Conservation (phyloP, 1,140 invertebrate genomes). For the Anoplolepis gracilipes region DNA sequence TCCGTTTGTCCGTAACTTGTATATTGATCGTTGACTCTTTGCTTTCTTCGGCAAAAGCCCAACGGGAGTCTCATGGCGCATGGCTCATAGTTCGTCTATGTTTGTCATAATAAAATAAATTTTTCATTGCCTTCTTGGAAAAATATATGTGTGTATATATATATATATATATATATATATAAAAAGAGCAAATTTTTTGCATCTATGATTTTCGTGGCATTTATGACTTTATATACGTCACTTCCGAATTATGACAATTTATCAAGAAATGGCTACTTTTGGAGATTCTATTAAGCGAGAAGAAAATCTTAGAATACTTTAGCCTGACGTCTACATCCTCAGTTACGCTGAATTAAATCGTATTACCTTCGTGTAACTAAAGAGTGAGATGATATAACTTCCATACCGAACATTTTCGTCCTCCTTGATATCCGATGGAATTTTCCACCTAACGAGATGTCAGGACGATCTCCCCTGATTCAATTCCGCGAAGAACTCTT, state of each 20-base stretch:
- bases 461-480: conserved; percentile 67
- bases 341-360: conserved; percentile 60
- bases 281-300: conserved; percentile 18
- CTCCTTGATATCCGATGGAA: conserved; percentile 70
- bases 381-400: conserved; percentile 61
- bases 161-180: not conserved
- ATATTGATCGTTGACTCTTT: conserved; percentile 51
- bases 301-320: conserved; percentile 25
- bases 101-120: conserved; percentile 51
- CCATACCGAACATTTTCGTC: conserved; percentile 63
- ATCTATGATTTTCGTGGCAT: not conserved
- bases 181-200: conserved; percentile 25
- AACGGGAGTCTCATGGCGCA: no score
- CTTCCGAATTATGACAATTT: conserved; percentile 19
- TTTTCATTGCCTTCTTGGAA: conserved; percentile 66
- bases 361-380: conserved; percentile 45
- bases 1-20: conserved; percentile 61
- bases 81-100: no score
- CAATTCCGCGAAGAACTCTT: conserved; percentile 73
- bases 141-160: not conserved
- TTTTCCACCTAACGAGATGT: conserved; percentile 73
- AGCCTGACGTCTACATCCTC: not conserved
- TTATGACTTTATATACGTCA: no score
- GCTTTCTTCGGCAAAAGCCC: not conserved
- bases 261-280: conserved; percentile 27